Evolutionary conservation across 2,113 vertebrate species (phyloP).

Genomic region (Nyctereutes procyonoides): DNA sequence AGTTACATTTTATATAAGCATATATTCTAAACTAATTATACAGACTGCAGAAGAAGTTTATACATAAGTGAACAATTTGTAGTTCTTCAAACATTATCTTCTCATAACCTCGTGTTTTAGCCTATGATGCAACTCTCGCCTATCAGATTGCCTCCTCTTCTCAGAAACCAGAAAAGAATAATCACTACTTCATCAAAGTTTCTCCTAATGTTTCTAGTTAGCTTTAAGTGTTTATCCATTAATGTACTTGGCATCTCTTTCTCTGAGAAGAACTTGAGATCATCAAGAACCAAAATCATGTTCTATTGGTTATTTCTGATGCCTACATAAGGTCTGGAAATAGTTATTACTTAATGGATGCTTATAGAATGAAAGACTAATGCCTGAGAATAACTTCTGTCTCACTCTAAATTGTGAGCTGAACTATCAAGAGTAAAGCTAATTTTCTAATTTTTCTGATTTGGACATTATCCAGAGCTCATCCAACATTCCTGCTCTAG

Average conservation of each 20-base stretch:
- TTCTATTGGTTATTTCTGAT: not conserved
- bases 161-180: not conserved
- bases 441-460: not conserved
- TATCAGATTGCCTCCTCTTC: not conserved
- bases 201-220: not conserved
- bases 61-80: not conserved
- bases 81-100: not conserved
- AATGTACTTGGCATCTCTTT: not conserved
- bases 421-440: not conserved
- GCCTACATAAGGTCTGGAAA: not conserved
- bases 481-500: not conserved
- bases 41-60: not conserved
- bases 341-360: not conserved
- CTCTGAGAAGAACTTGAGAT: not conserved
- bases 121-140: not conserved
- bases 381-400: not conserved
- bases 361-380: not conserved
- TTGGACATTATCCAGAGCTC: not conserved
- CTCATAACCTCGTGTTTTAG: not conserved
- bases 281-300: not conserved
- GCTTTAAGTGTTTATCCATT: not conserved
- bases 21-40: not conserved
- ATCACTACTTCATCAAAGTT: not conserved
- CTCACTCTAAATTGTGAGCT: not conserved
- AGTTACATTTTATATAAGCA: not conserved